Evolutionary conservation across 2,113 vertebrate genomes (phyloP).

Genomic region (Phylloscopus trochiloides): DNA sequence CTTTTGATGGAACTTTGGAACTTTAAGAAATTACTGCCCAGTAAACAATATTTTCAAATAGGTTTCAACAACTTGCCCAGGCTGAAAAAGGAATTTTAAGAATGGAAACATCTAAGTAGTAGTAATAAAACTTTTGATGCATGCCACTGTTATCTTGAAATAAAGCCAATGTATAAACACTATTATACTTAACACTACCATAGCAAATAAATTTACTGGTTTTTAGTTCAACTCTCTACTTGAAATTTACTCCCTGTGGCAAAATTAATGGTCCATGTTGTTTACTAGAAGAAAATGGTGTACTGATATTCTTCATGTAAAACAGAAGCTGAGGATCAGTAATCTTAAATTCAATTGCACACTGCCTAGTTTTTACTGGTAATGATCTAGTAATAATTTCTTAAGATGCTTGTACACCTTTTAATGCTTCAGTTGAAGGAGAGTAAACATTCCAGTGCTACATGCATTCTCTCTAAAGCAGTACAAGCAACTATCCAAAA

Average conservation of each 20-base stretch:
- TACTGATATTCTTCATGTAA: background rate
- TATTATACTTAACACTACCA: background rate
- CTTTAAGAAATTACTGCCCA: background rate
- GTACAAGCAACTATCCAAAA: background rate
- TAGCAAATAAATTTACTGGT: background rate
- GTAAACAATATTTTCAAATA: background rate
- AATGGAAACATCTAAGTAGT: background rate
- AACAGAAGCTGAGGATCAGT: background rate
- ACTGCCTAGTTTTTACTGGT: background rate
- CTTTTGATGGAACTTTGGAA: background rate
- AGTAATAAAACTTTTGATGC: background rate
- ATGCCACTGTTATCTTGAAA: background rate
- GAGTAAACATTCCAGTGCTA: background rate
- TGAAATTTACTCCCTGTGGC: background rate
- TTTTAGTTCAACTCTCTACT: background rate
- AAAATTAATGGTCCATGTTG: background rate
- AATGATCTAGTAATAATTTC: background rate
- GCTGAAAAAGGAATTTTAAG: background rate
- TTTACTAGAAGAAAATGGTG: background rate
- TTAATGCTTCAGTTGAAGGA: background rate
- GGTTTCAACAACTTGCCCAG: background rate
- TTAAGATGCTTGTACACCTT: background rate
- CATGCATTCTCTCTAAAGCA: rapidly evolving
- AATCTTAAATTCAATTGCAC: background rate
- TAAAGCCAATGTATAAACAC: background rate